Conservation (phyloP, 2,797 vertebrate genomes). For the Tenualosa thibaudeaui region DNA sequence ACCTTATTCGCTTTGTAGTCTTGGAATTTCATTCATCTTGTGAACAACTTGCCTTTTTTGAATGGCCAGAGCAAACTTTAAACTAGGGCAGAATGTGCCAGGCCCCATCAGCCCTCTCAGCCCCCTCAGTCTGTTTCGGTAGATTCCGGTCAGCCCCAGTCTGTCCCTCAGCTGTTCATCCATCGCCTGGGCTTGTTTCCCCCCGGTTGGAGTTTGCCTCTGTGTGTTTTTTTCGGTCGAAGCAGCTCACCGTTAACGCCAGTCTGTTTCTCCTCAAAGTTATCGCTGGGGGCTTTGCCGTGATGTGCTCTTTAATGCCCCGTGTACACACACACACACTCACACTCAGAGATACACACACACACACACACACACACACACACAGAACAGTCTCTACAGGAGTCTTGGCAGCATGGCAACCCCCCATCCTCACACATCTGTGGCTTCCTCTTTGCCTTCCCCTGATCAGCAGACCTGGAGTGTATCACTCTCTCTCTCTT, state of each 20-base stretch:
- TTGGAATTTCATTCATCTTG: background rate
- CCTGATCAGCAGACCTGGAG: slow-evolving; percentile 13
- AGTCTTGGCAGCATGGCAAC: slow-evolving; percentile 7
- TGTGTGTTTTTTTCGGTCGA: background rate
- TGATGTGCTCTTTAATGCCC: background rate
- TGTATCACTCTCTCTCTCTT: background rate
- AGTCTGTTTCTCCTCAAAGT: background rate
- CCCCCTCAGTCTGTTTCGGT: background rate
- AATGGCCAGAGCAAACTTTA: background rate
- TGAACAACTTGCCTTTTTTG: background rate
- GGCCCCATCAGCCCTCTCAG: background rate
- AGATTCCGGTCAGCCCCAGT: background rate
- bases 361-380: slow-evolving; percentile 8
- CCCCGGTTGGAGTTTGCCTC: background rate
- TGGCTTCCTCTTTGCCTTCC: background rate
- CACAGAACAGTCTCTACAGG: slow-evolving; percentile 6
- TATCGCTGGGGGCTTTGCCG: background rate
- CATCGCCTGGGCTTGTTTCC: background rate
- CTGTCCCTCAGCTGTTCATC: background rate
- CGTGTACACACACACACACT: background rate
- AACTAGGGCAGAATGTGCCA: background rate
- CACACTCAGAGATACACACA: background rate
- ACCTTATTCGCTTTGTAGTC: background rate
- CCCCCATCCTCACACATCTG: slow-evolving; percentile 24
- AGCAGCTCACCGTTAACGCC: background rate